Conservation (phyloP, 2,888 invertebrate genomes). For the Koerneria pararmatus region DNA sequence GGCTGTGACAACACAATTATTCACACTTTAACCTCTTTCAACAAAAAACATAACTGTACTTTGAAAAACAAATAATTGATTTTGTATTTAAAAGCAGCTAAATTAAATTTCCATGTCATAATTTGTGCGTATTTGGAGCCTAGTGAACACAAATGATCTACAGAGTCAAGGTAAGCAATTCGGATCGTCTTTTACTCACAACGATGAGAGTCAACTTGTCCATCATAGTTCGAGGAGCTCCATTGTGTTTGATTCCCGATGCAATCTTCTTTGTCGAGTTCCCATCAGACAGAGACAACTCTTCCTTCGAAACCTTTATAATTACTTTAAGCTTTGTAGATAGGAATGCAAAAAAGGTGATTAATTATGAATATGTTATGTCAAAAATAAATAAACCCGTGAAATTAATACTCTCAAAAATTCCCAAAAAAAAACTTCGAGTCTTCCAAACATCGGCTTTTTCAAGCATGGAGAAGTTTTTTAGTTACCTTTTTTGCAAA, state of each 20-base stretch:
- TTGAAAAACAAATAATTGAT: no score
- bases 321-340: background rate
- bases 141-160: no score
- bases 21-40: no score
- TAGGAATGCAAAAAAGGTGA: background rate
- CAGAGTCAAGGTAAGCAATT: no score
- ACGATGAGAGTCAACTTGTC: constrained; percentile 36
- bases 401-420: background rate
- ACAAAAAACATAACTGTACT: no score
- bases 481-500: background rate
- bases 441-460: no score
- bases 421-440: no score
- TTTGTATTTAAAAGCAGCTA: no score
- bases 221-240: constrained; percentile 34
- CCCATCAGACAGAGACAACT: background rate
- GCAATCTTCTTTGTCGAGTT: background rate
- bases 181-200: constrained; percentile 24
- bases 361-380: background rate
- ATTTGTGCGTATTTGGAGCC: no score
- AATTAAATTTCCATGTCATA: no score
- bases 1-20: constrained; percentile 58
- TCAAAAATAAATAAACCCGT: background rate
- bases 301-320: constrained; percentile 1
- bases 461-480: no score
- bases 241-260: background rate